A percentile compares a stretch with the other conserved stretches of the same genome.
phyloP scores from a whole-genome alignment of 2,888 invertebrate genomes.

The Dicyrtomina minuta region DNA sequence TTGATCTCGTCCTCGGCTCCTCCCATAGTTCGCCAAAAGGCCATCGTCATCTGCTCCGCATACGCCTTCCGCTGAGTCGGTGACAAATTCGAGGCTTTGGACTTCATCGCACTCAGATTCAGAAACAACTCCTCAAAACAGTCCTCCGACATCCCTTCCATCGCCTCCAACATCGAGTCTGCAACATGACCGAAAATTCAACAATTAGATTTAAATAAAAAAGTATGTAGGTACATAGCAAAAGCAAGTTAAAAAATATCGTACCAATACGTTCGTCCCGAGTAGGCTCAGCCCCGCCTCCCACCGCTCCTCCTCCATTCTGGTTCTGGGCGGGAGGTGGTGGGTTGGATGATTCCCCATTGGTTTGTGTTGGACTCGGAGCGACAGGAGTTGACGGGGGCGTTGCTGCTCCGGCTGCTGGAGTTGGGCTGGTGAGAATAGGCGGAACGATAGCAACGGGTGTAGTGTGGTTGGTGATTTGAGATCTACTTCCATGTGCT shows the following conservation, averaged over 20 bases:
- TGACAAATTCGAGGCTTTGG: conserved; percentile 65
- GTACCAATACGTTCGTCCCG: conserved; percentile 33
- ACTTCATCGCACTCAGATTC: conserved; percentile 68
- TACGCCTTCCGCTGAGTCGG: conserved; percentile 67
- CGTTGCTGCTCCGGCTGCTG: neutral
- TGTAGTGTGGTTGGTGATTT: too few relatives aligned
- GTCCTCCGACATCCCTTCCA: conserved; percentile 50
- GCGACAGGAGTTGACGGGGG: too few relatives aligned
- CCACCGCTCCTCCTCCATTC: too few relatives aligned
- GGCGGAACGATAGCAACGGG: too few relatives aligned
- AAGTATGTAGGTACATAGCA: neutral
- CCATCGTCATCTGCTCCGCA: conserved; percentile 71
- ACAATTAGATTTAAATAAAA: neutral
- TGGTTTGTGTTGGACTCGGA: neutral
- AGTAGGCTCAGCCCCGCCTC: neutral
- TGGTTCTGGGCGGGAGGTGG: too few relatives aligned
- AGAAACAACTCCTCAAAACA: conserved; percentile 61
- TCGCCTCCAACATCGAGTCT: conserved; percentile 48
- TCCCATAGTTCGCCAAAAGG: conserved; percentile 70
- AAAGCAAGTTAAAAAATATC: neutral
- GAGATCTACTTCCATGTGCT: too few relatives aligned
- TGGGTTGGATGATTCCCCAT: too few relatives aligned
- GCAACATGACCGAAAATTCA: too few relatives aligned
- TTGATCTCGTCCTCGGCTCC: conserved; percentile 69
- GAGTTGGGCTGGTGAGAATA: too few relatives aligned